Conservation (phyloP, 1,140 invertebrate species). For the Microplitis mediator region DNA sequence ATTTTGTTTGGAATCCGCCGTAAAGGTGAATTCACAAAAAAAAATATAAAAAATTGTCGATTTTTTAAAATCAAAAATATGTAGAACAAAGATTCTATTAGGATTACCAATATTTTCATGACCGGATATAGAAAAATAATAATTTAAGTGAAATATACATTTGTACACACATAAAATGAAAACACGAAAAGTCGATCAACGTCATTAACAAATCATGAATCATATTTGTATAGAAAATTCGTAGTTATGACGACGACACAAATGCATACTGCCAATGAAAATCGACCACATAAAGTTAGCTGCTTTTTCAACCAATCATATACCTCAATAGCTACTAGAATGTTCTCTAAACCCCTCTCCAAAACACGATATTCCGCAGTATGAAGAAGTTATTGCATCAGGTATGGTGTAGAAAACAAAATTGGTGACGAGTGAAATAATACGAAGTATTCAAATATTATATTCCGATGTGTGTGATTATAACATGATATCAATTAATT, state of each 20-base stretch:
- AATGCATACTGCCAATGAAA: neutral
- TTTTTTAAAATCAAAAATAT: no score
- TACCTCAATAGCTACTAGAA: neutral
- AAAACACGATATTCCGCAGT: neutral
- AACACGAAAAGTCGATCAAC: neutral
- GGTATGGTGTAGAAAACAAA: neutral
- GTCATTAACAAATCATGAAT: neutral
- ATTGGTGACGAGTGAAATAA: neutral
- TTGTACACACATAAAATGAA: no score
- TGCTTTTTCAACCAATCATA: neutral
- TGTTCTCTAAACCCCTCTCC: neutral
- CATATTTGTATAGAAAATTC: neutral
- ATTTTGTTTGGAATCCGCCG: no score
- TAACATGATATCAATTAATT: neutral
- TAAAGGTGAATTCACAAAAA: no score
- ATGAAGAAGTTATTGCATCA: conserved; percentile 10
- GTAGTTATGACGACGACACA: neutral
- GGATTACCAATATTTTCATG: no score
- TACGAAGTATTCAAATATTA: neutral
- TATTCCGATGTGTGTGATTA: neutral
- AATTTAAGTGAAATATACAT: no score
- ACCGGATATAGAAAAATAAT: no score
- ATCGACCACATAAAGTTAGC: neutral
- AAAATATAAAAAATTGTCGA: no score
- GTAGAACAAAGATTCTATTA: no score